Evolutionary conservation across 2,113 vertebrate species (phyloP), one percentile per base, ranked within the genome.

Genomic region (Mustela nigripes): DNA sequence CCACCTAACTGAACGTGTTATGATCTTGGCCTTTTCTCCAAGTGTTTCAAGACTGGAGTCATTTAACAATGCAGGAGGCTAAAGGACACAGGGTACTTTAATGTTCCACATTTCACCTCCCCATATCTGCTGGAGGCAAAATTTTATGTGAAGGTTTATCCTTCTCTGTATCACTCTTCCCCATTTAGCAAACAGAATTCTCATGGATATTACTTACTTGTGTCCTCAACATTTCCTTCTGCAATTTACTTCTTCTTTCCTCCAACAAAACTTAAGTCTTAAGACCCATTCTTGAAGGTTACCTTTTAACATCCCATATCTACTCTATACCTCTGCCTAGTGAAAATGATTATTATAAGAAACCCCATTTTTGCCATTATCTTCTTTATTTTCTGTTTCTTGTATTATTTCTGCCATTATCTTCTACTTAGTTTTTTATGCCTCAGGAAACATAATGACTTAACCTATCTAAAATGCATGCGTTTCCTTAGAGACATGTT

Each of bases 171-270:
- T 62, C 48, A 91, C 50, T 91, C 58, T 60, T 60, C 22, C 21
- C 21, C 58, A 60, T 58, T 58, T 69, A 90, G 36, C 80, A 95
- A 90, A 88, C 28, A 93, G 73, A 81, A 78, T 91, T 94, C 71
- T 65, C 16, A 2, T 53, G 45, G n/a, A 53, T 22, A 60, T 42
- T 60, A 60, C 16, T 33, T 28, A 26, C 36, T 73, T 81, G 18
- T 76, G 26, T 69, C 9, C 50, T 81, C 36, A 69, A 22, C 24
- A 78, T 67, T 67, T 93, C 11, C 14, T 91, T 84, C 69, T 91
- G 24, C 6, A 28, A 36, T 65, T 69, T 87, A 60, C 21, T 63
- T 89, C 39, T 48, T 48, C 39, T 45, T 74, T 31, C 19, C 16
- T 92, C 73, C 50, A 78, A 95, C 24, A 86, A 91, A 62, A 56